phyloP scores from a whole-genome alignment of 2,113 vertebrate species.

The Aegypius monachus region DNA sequence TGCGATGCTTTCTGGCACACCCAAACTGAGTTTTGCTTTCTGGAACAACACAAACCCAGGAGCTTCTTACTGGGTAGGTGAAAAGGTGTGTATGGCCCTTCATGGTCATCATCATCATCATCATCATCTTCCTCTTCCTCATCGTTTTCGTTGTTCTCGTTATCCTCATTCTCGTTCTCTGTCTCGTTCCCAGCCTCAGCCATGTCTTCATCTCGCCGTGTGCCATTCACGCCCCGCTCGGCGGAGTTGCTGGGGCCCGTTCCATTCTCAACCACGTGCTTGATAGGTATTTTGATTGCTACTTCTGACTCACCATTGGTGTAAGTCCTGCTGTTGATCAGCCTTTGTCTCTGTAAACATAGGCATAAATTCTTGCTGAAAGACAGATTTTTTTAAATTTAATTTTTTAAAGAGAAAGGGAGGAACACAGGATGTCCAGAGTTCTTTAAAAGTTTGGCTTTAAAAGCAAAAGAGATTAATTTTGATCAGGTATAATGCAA shows the following conservation, averaged over 20 bases:
- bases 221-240: conserved; percentile 69
- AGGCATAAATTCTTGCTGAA: not conserved
- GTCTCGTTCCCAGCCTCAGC: conserved; percentile 82
- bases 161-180: conserved; percentile 88
- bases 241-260: conserved; percentile 69
- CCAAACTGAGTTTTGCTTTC: not conserved
- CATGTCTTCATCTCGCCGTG: conserved; percentile 66
- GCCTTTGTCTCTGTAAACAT: conserved; percentile 86
- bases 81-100: conserved; percentile 89
- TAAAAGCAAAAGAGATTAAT: not conserved
- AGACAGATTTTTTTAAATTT: not conserved
- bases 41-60: not conserved
- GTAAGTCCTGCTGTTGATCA: conserved; percentile 87
- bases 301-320: conserved; percentile 91
- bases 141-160: conserved; percentile 86
- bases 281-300: conserved; percentile 81
- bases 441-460: not conserved
- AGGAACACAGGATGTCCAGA: not conserved
- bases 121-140: conserved; percentile 91
- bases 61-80: conserved; percentile 84
- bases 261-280: conserved; percentile 86
- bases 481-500: accelerated
- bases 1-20: not conserved
- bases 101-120: conserved; percentile 66
- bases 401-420: not conserved